Percentiles rank a stretch among this genome's conserved stretches.
Evolutionary conservation across 2,888 invertebrate species (phyloP).

Genomic region (Plemyria rubiginata): DNA sequence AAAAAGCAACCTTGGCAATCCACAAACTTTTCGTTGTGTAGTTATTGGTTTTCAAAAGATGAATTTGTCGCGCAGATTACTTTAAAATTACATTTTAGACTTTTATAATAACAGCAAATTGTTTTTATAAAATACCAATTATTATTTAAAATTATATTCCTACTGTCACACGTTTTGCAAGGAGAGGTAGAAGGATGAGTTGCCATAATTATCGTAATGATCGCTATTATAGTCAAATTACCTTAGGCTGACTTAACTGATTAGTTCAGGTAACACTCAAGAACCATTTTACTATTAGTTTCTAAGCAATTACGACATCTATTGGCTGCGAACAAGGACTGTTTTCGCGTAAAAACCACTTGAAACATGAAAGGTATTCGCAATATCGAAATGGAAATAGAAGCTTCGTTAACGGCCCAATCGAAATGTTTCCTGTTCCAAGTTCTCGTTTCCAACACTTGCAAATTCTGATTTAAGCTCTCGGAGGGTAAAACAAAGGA

Average conservation of each 20-base stretch:
- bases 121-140: background rate
- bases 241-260: conserved; percentile 46
- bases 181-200: background rate
- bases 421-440: conserved; percentile 48
- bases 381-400: conserved; percentile 55
- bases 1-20: conserved; percentile 7
- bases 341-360: conserved; percentile 29
- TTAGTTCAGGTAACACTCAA: conserved; percentile 59
- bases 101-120: background rate
- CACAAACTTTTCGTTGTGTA: conserved; percentile 1
- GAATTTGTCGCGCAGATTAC: conserved; percentile 4
- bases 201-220: conserved; percentile 13
- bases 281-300: conserved; percentile 44
- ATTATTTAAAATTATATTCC: too few species aligned
- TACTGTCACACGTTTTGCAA: too few species aligned
- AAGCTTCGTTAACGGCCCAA: conserved; percentile 47
- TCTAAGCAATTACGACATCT: conserved; percentile 36
- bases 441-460: conserved; percentile 30
- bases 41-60: conserved; percentile 5
- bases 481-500: conserved; percentile 3
- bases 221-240: conserved; percentile 19
- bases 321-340: background rate
- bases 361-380: conserved; percentile 50
- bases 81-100: background rate
- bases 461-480: conserved; percentile 9